phyloP scores from a whole-genome alignment of 2,797 vertebrate species.

The Helicolenus hilgendorfi region DNA sequence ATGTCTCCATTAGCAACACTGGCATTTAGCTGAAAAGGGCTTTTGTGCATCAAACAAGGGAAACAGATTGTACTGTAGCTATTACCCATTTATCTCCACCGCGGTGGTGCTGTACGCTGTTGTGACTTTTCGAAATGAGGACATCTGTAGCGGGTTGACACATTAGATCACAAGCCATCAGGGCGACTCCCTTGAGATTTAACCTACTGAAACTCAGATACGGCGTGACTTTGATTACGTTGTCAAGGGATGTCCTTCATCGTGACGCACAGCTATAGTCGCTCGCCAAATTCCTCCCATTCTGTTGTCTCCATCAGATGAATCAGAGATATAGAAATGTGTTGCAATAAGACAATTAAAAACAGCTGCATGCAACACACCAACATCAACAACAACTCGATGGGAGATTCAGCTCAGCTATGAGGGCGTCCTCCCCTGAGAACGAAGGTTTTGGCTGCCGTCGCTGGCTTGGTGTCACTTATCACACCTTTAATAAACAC shows the following conservation, averaged over 20 bases:
- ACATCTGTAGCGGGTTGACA: constrained; percentile 14
- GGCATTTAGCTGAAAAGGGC: constrained; percentile 19
- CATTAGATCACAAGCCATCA: constrained; percentile 1
- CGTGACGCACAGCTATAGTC: not conserved
- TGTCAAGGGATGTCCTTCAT: constrained; percentile 14
- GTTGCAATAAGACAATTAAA: constrained; percentile 40
- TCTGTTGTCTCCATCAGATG: not conserved
- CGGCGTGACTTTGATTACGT: constrained; percentile 12
- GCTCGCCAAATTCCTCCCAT: constrained; percentile 22
- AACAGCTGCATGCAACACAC: constrained; percentile 21
- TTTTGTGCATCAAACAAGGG: not conserved
- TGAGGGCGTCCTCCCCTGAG: not conserved
- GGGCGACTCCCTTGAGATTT: not conserved
- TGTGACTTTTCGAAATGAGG: not conserved
- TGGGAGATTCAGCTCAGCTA: not conserved
- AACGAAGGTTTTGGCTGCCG: not conserved
- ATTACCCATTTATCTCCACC: not conserved
- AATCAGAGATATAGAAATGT: constrained; percentile 25
- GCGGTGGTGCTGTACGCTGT: not conserved
- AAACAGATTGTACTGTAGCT: not conserved
- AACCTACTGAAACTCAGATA: not conserved
- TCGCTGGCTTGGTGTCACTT: not conserved
- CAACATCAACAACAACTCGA: not conserved
- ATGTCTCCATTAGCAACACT: not conserved
- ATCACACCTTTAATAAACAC: constrained; percentile 15